phyloP scores from a whole-genome alignment of 2,113 vertebrate species.

The Cephalopholis sonnerati region DNA sequence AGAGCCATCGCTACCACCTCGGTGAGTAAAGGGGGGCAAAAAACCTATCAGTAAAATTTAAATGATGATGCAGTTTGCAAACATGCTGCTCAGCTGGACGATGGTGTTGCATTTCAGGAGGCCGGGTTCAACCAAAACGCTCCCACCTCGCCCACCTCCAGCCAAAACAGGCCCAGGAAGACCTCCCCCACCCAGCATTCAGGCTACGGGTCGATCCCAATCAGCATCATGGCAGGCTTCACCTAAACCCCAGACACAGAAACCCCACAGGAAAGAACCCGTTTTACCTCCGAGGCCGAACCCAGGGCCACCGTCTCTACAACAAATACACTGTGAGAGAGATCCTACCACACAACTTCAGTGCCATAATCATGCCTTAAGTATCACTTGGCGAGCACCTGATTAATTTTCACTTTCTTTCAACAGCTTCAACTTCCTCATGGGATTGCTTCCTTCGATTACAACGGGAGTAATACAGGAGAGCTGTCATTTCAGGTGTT shows the following conservation, averaged over 20 bases:
- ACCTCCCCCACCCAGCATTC: slow-evolving; percentile 88
- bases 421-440: slow-evolving; percentile 89
- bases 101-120: slow-evolving; percentile 69
- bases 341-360: not conserved
- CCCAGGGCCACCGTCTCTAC: slow-evolving; percentile 95
- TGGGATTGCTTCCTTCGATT: slow-evolving; percentile 85
- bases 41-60: no score
- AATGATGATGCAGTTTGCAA: not conserved
- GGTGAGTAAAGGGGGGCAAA: slow-evolving; percentile 78
- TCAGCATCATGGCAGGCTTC: slow-evolving; percentile 46
- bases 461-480: slow-evolving; percentile 80
- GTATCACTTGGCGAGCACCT: not conserved
- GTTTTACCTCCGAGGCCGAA: slow-evolving; percentile 93
- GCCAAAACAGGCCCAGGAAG: slow-evolving; percentile 88
- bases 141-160: slow-evolving; percentile 85
- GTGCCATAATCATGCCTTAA: not conserved
- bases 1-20: slow-evolving; percentile 84
- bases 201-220: slow-evolving; percentile 65
- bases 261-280: slow-evolving; percentile 84
- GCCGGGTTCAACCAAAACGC: slow-evolving; percentile 83
- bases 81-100: not conserved
- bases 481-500: slow-evolving; percentile 91
- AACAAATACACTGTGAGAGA: slow-evolving; percentile 92
- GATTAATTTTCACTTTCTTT: slow-evolving; percentile 20
- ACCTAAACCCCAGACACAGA: slow-evolving; percentile 74